A percentile compares a stretch with the other conserved stretches of the same genome.
phyloP scores from a whole-genome alignment of 1,140 invertebrate genomes.

The Tribolium castaneum region DNA sequence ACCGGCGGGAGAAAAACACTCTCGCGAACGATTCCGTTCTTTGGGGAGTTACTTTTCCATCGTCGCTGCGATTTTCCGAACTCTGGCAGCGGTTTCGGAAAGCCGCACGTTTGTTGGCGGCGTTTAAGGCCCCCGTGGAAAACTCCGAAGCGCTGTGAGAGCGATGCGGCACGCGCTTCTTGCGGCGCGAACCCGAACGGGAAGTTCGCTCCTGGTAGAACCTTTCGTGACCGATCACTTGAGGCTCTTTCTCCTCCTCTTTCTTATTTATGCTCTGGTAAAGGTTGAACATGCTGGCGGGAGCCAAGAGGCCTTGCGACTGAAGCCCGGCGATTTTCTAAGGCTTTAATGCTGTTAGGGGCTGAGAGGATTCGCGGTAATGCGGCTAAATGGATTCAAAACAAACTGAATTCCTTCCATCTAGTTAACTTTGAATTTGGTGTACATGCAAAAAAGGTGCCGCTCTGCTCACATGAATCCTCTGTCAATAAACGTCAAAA shows the following conservation, averaged over 20 bases:
- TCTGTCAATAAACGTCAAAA: no score
- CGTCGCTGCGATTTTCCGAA: slow-evolving; percentile 67
- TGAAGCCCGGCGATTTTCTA: slow-evolving; percentile 37
- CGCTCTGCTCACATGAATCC: no score
- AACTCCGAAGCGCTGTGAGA: slow-evolving; percentile 81
- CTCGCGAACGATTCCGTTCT: slow-evolving; percentile 70
- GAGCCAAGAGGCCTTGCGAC: background rate
- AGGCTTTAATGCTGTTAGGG: slow-evolving; percentile 53
- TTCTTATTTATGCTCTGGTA: slow-evolving; percentile 78
- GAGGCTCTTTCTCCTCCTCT: slow-evolving; percentile 70
- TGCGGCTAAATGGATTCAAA: no score
- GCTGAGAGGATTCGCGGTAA: background rate
- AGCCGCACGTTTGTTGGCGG: slow-evolving; percentile 70
- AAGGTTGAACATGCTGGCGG: slow-evolving; percentile 76
- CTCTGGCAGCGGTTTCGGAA: slow-evolving; percentile 71
- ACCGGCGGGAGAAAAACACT: slow-evolving; percentile 69
- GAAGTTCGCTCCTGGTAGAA: slow-evolving; percentile 73
- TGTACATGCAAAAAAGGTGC: no score
- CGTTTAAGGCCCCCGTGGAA: slow-evolving; percentile 72
- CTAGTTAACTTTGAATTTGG: no score
- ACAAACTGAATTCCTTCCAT: no score
- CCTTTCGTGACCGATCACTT: slow-evolving; percentile 79
- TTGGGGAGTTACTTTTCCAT: slow-evolving; percentile 62
- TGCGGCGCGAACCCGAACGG: slow-evolving; percentile 64
- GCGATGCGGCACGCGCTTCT: slow-evolving; percentile 70